Base-by-base conservation (phyloP, 2,888 invertebrate species). In the Macrosiphum euphorbiae region DNA sequence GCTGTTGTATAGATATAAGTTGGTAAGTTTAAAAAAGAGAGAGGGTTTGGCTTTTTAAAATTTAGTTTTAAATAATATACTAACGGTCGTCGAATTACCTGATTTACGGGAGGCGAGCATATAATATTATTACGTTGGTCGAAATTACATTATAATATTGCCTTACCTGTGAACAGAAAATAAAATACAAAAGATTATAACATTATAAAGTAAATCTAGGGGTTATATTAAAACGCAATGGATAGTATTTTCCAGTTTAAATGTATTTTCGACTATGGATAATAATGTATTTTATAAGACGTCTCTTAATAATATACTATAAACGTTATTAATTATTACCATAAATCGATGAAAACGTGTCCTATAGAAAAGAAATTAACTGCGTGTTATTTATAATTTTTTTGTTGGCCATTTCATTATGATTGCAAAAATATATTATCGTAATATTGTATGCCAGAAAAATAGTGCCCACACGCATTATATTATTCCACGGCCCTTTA, bases 121-220 rank as follows among this genome's bases (percentile, higher is more conserved):
- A 35, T 8, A 26, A 78, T 20, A 78, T 78, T 78, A 20, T 78
- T 35, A 20, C 44, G 85, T 28, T 26, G 26, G 10, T 28, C 26
- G 85, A 85, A 85, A 85, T 78, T 0, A 3, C 41, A 44, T 85
- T 85, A 58, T 44, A 8, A 58, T 26, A 44, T 7, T 44, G 2
- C 61, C 28, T 89, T 89, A 89, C 58, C 89, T 89, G 89, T 44
- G 35, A 61, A 89, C 41, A 88, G 26, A 88, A 35, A 58, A 89
- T 41, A 41, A 58, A 89, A 61, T 61, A 89, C 16, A 88, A 26
- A 28, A 5, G 20, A 24, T 78, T 78, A 78, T 35, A 78, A 78
- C 16, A 78, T 78, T 35, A 44, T 44, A 44, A 7, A 35, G 35
- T 78, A 78, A 35, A 78, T 35, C 20, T 35, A 78, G 3, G 35